A percentile compares a stretch with the other conserved stretches of the same genome.
These are phyloP conservation scores for Aphaenogaster rudis DNA, from an alignment of 1,140 invertebrate genomes.

Conservation along the genomic window DNA sequence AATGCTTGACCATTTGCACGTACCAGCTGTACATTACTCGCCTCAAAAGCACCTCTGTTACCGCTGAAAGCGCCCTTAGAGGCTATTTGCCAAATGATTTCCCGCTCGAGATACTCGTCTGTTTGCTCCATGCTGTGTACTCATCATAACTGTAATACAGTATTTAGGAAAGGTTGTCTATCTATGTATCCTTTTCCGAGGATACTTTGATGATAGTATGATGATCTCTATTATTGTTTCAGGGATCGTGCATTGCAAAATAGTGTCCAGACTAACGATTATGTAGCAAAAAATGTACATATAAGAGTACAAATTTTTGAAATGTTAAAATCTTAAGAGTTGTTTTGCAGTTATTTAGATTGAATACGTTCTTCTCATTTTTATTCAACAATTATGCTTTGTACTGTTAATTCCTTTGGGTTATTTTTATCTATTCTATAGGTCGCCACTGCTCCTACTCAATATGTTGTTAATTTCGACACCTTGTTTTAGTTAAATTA, in stretches of 20 bases:
- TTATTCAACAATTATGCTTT: not conserved
- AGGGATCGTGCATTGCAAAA: not conserved
- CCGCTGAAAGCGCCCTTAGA: constrained; percentile 70
- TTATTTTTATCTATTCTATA: no score
- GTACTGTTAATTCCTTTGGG: no score
- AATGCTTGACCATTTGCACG: constrained; percentile 67
- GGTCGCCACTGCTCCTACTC: no score
- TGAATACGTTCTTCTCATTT: not conserved
- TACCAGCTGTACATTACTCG: constrained; percentile 40
- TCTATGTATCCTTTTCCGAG: not conserved
- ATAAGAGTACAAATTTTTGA: not conserved
- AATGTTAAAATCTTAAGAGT: not conserved
- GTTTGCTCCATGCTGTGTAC: constrained; percentile 51
- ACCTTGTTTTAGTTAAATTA: no score
- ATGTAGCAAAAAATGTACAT: not conserved
- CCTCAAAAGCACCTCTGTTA: constrained; percentile 76
- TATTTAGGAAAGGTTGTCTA: constrained; percentile 20
- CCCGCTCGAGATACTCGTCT: constrained; percentile 60
- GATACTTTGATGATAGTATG: constrained; percentile 12
- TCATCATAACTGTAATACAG: constrained; percentile 40
- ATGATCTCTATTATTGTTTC: constrained; percentile 30
- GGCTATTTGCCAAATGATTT: constrained; percentile 84
- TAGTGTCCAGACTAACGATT: not conserved
- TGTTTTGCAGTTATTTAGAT: not conserved
- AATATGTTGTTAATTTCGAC: no score